Conservation (phyloP, 2,797 vertebrate genomes). For the Taenioides sp. region DNA sequence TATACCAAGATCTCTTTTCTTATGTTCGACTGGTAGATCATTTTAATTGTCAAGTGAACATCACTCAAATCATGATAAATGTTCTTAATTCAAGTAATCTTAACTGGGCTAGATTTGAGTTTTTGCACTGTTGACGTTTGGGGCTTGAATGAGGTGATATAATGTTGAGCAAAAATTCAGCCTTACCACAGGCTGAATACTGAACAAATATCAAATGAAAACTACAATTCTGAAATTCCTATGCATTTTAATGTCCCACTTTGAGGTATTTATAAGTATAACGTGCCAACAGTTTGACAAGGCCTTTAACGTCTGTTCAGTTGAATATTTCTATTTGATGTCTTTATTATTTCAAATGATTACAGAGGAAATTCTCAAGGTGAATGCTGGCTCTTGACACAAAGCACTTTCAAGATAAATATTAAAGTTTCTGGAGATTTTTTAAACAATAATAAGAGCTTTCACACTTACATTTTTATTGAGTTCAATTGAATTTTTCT, state of each 20-base stretch:
- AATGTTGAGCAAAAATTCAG: neutral
- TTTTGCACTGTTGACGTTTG: neutral
- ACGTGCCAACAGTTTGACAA: neutral
- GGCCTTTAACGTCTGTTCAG: neutral
- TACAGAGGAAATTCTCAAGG: neutral
- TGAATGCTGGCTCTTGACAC: neutral
- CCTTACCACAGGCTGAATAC: neutral
- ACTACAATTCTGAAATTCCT: neutral
- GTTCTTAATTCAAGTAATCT: no score
- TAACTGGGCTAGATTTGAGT: no score
- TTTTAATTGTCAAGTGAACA: no score
- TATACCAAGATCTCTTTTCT: no score
- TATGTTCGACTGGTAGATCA: no score
- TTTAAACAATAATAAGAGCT: neutral
- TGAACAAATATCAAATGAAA: neutral
- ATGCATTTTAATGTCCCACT: no score
- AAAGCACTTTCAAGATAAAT: neutral
- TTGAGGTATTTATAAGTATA: no score
- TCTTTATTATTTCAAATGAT: neutral
- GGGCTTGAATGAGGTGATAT: neutral
- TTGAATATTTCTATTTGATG: neutral
- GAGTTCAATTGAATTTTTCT: neutral
- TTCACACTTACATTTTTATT: neutral
- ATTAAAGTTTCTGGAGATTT: neutral
- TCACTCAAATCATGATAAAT: no score